Conservation (phyloP, 2,888 invertebrate species). For the Cerastis leucographa region DNA sequence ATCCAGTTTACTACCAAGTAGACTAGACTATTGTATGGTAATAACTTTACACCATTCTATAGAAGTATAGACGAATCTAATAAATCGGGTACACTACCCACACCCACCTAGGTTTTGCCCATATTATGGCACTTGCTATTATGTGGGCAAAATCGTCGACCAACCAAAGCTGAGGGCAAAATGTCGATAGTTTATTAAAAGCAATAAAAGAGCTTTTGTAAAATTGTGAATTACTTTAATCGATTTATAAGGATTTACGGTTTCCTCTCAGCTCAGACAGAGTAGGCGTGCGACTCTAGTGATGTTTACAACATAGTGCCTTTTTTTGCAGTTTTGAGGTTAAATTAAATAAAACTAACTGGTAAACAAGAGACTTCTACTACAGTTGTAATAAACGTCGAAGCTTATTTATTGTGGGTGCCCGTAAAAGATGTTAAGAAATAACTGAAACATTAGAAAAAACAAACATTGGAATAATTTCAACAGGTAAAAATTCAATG, state of each 20-base stretch:
- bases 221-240: no score
- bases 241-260: constrained; percentile 9
- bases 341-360: constrained; percentile 2
- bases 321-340: constrained; percentile 23
- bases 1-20: neutral
- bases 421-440: neutral
- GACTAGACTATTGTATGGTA: no score
- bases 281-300: neutral
- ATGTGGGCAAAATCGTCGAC: neutral
- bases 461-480: constrained; percentile 1
- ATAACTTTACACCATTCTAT: no score
- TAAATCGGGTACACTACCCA: no score
- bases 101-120: no score
- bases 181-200: neutral
- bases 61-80: no score
- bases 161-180: neutral
- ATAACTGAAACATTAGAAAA: constrained; percentile 5
- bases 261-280: no score
- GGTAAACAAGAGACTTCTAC: constrained; percentile 5
- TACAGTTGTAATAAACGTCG: neutral
- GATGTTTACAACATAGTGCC: constrained; percentile 12
- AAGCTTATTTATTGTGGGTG: constrained; percentile 9
- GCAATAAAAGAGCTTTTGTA: no score
- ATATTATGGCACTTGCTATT: no score
- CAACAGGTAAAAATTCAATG: constrained; percentile 30